These are phyloP conservation scores for Steinernema scapterisci DNA, from an alignment of 2,888 invertebrate species.

Conservation along the genomic window DNA sequence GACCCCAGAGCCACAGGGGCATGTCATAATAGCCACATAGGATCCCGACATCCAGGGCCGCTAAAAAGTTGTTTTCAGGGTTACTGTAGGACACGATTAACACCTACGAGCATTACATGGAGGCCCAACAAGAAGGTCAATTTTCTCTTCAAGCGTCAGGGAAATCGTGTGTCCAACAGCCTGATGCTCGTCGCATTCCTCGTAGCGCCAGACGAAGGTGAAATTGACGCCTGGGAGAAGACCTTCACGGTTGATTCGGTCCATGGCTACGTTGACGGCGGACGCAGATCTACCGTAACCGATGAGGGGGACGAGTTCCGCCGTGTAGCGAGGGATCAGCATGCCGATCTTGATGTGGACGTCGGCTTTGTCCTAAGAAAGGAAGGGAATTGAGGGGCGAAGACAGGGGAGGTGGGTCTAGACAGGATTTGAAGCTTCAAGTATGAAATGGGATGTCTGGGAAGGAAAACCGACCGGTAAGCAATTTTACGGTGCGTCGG, in stretches of 20 bases:
- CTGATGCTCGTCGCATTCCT: constrained; percentile 38
- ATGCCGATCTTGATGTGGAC: constrained; percentile 15
- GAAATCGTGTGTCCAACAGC: constrained; percentile 11
- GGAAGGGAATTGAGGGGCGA: too few species aligned
- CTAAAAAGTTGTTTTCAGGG: constrained; percentile 35
- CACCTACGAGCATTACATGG: constrained; percentile 51
- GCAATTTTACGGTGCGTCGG: too few species aligned
- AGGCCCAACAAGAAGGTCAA: constrained; percentile 56
- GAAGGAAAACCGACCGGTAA: too few species aligned
- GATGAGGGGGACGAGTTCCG: constrained; percentile 1
- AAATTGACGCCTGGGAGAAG: constrained; percentile 37
- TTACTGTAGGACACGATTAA: not conserved
- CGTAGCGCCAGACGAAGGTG: constrained; percentile 37
- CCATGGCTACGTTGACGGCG: constrained; percentile 35
- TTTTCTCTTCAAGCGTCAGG: constrained; percentile 41
- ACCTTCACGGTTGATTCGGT: constrained; percentile 25
- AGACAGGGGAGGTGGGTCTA: too few species aligned
- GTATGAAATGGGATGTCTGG: too few species aligned
- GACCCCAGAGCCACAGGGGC: constrained; percentile 44
- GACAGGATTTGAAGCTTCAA: too few species aligned
- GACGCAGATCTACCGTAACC: constrained; percentile 37
- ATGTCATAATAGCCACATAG: constrained; percentile 43
- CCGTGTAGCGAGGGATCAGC: not conserved
- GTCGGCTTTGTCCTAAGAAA: constrained; percentile 6
- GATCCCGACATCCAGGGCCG: constrained; percentile 42